These are phyloP conservation scores for Pogonomyrmex barbatus DNA, from an alignment of 1,140 invertebrate species.

Conservation along the genomic window DNA sequence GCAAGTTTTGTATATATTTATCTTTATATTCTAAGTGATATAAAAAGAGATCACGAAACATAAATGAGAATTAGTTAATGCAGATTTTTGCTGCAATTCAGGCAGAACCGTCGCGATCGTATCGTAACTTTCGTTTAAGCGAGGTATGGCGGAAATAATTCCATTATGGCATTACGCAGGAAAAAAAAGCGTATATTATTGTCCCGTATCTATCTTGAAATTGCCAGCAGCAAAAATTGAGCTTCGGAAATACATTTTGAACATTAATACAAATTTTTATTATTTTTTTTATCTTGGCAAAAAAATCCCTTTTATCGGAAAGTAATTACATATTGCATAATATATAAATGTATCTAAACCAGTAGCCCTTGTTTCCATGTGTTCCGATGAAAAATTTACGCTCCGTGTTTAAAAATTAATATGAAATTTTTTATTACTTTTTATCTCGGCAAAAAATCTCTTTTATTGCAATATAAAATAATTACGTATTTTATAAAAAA, in stretches of 20 bases:
- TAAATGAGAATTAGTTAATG: slow-evolving; percentile 21
- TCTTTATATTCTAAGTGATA: not conserved
- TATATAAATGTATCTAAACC: slow-evolving; percentile 61
- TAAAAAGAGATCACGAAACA: not conserved
- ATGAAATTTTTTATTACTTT: slow-evolving; percentile 65
- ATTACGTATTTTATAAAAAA: slow-evolving; percentile 64
- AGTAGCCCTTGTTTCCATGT: slow-evolving; percentile 56
- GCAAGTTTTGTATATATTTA: not conserved
- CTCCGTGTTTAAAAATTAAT: slow-evolving; percentile 61
- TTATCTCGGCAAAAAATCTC: slow-evolving; percentile 60
- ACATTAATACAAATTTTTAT: slow-evolving; percentile 59
- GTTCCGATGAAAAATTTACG: slow-evolving; percentile 60
- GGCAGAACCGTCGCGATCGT: not conserved
- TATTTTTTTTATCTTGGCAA: slow-evolving; percentile 56
- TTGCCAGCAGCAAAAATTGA: not conserved
- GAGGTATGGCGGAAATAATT: slow-evolving; percentile 14
- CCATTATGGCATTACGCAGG: slow-evolving; percentile 9
- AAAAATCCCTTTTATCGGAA: slow-evolving; percentile 56
- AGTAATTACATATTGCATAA: slow-evolving; percentile 61
- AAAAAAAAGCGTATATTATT: slow-evolving; percentile 22
- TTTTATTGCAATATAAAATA: slow-evolving; percentile 66
- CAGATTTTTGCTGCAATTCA: slow-evolving; percentile 5
- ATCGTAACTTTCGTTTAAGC: slow-evolving; percentile 31
- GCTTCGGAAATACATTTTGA: slow-evolving; percentile 18
- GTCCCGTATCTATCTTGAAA: slow-evolving; percentile 45